Conservation (phyloP, 2,888 invertebrate species). For the Bugula neritina region DNA sequence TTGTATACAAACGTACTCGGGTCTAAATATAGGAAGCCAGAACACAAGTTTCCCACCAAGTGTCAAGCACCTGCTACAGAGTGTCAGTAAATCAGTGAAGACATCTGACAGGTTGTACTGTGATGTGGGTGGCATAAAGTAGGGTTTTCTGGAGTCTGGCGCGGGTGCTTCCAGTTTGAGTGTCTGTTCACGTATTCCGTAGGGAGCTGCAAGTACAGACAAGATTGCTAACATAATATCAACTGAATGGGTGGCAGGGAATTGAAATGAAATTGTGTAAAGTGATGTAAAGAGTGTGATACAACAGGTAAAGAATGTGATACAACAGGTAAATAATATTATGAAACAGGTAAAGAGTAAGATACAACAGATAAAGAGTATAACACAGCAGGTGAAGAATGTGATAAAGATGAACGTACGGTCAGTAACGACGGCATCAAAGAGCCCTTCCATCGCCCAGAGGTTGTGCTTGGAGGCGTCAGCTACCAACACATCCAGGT, state of each 20-base stretch:
- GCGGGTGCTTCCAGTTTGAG: slow-evolving; percentile 63
- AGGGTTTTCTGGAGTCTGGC: slow-evolving; percentile 38
- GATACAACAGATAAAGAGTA: neutral
- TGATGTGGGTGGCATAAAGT: slow-evolving; percentile 60
- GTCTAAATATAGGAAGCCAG: slow-evolving; percentile 80
- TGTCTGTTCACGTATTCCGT: slow-evolving; percentile 90
- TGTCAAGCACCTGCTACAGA: slow-evolving; percentile 71
- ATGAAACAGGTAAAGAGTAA: neutral
- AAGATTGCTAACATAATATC: neutral
- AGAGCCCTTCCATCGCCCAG: slow-evolving; percentile 64
- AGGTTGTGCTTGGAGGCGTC: slow-evolving; percentile 76
- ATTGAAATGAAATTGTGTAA: neutral
- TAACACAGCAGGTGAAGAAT: neutral
- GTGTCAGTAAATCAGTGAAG: slow-evolving; percentile 75
- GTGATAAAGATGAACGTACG: slow-evolving; percentile 53
- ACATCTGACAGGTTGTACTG: slow-evolving; percentile 77
- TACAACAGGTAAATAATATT: neutral
- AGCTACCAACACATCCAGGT: slow-evolving; percentile 81
- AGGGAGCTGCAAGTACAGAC: slow-evolving; percentile 69
- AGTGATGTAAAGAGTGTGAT: neutral
- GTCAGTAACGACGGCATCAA: slow-evolving; percentile 93
- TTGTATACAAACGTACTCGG: too few species aligned
- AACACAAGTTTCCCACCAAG: slow-evolving; percentile 78
- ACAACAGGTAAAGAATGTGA: neutral
- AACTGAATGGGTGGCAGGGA: neutral